Percentiles rank a stretch among this genome's conserved stretches.
These are phyloP conservation scores for Brachylomia viminalis DNA, from an alignment of 2,888 invertebrate species.

Conservation along the genomic window DNA sequence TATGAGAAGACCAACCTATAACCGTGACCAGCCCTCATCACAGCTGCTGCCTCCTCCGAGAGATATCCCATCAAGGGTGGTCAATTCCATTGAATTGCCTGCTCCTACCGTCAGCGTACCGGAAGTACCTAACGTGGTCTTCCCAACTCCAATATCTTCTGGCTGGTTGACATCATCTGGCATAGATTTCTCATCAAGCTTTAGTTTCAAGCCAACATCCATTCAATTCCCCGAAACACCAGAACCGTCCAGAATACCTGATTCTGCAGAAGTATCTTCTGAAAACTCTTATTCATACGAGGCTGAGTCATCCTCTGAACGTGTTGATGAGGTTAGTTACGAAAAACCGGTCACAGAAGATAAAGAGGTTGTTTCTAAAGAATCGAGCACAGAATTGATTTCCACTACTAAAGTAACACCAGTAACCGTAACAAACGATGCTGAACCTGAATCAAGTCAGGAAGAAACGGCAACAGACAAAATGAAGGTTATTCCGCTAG, in stretches of 20 bases:
- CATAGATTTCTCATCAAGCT: conserved; percentile 84
- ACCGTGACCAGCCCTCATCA: conserved; percentile 84
- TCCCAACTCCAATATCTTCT: conserved; percentile 85
- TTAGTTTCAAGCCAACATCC: conserved; percentile 83
- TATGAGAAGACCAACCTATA: conserved; percentile 80
- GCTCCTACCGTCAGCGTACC: conserved; percentile 68
- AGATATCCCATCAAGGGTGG: conserved; percentile 74
- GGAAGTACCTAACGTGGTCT: conserved; percentile 78
- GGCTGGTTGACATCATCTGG: conserved; percentile 87
- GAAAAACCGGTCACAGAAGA: conserved; percentile 73
- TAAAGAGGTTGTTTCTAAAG: conserved; percentile 68
- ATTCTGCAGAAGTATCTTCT: conserved; percentile 68
- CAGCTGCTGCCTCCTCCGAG: conserved; percentile 84
- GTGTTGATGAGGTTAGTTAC: conserved; percentile 69
- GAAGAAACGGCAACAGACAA: conserved; percentile 79
- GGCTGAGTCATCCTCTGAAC: conserved; percentile 78
- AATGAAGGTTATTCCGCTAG: conserved; percentile 77
- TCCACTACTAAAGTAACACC: conserved; percentile 64
- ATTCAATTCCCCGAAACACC: conserved; percentile 78
- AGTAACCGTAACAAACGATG: conserved; percentile 70
- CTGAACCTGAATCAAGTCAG: conserved; percentile 73
- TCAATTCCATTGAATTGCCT: conserved; percentile 71
- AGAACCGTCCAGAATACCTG: conserved; percentile 71
- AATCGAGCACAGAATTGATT: conserved; percentile 71
- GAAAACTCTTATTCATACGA: conserved; percentile 80